Base-by-base conservation (phyloP, 2,113 vertebrate genomes). In the Lagopus muta region DNA sequence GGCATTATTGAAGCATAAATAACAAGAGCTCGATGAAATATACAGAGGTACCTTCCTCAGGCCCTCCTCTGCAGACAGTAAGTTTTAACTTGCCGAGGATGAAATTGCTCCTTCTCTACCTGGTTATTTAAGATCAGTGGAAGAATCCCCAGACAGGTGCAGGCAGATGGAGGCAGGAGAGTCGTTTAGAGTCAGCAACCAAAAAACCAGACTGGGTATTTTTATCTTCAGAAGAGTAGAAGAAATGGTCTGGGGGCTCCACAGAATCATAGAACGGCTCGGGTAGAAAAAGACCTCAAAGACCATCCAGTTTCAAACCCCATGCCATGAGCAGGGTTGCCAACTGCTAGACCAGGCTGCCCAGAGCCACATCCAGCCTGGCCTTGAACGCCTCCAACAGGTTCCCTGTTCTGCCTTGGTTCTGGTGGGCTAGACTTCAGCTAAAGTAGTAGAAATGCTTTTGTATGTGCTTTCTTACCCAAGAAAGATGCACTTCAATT, bases 101-200 rank as follows among this genome's bases (percentile, higher is more conserved):
- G 45, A 65, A 79, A 43, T 0, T 7, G 8, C 65, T 57, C 34
- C 20, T 43, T 42, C 24, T 28, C 62, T 32, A 1, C 2, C 12
- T 60, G 27, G 3, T 5, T 8, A 28, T 1, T 16, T 6, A 58
- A 52, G 10, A 9, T 36, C 16, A 13, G 19, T 8, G 34, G 48
- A 54, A 76, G 3, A 6, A 3, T 38, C 55, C 32, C 66, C 40
- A 60, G 24, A 27, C 6, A 0, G 0, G 21, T 1, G 3, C 11
- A 28, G 32, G 48, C 17, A 65, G 48, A 43, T 4, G 19, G 15
- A 11, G 19, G 43, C 8, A 4, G 27, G 27, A 13, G 17, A 13
- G 10, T 2, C 2, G 13, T 40, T 64, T 32, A 50, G 27, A 21
- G 17, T 67, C 66, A 76, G 25, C n/a, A 88, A 36, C 4, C 4